A percentile compares a stretch with the other conserved stretches of the same genome.
Evolutionary conservation across 2,888 invertebrate genomes (phyloP).

Genomic region (Acleris sparsana): DNA sequence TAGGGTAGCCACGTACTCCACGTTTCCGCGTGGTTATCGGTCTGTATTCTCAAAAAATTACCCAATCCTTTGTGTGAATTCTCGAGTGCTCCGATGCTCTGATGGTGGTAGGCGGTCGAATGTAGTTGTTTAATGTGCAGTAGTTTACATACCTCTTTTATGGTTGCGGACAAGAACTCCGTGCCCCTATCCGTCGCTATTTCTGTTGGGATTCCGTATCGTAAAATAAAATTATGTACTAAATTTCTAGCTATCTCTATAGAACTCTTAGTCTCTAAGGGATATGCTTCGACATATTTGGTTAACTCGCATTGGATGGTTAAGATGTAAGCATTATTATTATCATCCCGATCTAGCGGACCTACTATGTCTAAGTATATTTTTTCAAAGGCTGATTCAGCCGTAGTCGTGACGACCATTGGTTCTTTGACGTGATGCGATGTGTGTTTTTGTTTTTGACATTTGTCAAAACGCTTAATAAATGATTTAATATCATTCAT

Average conservation of each 20-base stretch:
- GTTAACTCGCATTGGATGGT: constrained; percentile 8
- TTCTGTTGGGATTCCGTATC: constrained; percentile 13
- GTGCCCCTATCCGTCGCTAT: constrained; percentile 25
- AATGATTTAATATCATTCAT: constrained; percentile 10
- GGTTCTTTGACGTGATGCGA: not conserved
- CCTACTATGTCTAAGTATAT: constrained; percentile 6
- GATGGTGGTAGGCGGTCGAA: constrained; percentile 37
- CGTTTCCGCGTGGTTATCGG: constrained; percentile 16
- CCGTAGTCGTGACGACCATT: constrained; percentile 8
- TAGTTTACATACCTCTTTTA: constrained; percentile 38
- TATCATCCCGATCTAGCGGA: constrained; percentile 3
- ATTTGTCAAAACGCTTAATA: constrained; percentile 10
- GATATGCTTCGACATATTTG: constrained; percentile 22
- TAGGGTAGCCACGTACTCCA: constrained; percentile 39
- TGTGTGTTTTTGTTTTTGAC: constrained; percentile 6
- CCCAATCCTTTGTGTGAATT: constrained; percentile 34
- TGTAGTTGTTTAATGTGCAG: constrained; percentile 35
- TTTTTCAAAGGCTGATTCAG: not conserved
- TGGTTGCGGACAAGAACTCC: constrained; percentile 18
- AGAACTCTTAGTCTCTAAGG: constrained; percentile 13
- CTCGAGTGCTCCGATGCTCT: constrained; percentile 38
- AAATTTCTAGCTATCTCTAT: constrained; percentile 9
- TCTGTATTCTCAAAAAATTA: constrained; percentile 27
- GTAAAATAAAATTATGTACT: constrained; percentile 25
- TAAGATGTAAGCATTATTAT: constrained; percentile 3